Conservation (phyloP, 2,888 invertebrate genomes). For the Thereva unica region DNA sequence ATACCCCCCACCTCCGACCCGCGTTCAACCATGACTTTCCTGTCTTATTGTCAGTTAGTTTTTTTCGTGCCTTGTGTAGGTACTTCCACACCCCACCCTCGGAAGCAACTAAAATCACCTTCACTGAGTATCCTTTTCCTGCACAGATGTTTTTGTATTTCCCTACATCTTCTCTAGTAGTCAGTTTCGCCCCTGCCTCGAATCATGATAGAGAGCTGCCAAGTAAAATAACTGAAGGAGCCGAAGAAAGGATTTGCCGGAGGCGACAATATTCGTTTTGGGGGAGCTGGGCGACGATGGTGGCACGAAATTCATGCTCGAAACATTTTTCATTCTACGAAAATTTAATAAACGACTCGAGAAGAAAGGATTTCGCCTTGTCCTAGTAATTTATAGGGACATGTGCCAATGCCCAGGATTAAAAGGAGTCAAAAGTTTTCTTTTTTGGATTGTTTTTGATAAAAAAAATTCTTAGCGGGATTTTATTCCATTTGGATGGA, state of each 20-base stretch:
- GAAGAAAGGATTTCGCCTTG: conserved; percentile 37
- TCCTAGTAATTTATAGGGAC: conserved; percentile 35
- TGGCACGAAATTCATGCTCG: conserved; percentile 35
- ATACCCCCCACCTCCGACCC: too few relatives aligned
- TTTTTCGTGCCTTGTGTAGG: too few relatives aligned
- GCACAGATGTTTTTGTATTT: too few relatives aligned
- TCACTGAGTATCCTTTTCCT: too few relatives aligned
- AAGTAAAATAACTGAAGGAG: conserved; percentile 31
- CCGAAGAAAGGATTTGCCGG: conserved; percentile 20
- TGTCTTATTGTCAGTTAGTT: too few relatives aligned
- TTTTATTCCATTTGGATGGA: too few relatives aligned
- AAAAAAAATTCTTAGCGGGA: too few relatives aligned
- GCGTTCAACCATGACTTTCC: too few relatives aligned
- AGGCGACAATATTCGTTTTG: neutral
- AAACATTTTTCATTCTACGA: conserved; percentile 41
- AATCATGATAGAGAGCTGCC: conserved; percentile 33
- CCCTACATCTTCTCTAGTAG: neutral
- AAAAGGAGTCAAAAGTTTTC: neutral
- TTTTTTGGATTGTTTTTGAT: too few relatives aligned
- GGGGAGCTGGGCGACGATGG: conserved; percentile 8
- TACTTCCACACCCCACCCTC: too few relatives aligned
- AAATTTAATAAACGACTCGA: conserved; percentile 40
- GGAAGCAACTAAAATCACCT: too few relatives aligned
- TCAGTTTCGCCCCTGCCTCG: conserved; percentile 9
- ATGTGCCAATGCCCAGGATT: conserved; percentile 29